Evolutionary conservation across 2,888 invertebrate genomes (phyloP), one percentile per base, ranked within the genome.

Genomic region (Metallyticus violacea): DNA sequence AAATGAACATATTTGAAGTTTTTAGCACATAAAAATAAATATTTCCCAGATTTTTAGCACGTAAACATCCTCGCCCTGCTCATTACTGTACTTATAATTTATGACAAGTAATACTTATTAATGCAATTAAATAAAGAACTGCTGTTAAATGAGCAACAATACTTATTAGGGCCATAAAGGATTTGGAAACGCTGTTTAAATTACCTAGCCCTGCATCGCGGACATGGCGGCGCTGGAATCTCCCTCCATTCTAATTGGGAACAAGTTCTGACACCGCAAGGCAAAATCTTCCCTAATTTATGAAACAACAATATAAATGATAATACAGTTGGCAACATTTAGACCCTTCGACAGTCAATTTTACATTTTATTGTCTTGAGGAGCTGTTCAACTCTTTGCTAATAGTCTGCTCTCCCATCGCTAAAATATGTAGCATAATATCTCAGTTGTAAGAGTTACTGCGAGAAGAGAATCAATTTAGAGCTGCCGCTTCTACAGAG

Each of bases 241-340:
- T 62, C n/a, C n/a, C n/a, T 81, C 26, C 62, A 81, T 81, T 30
- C 81, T 83, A 83, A 83, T 83, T 83, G 76, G 76, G 22, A 77
- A 83, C 83, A 26, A 27, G 83, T 83, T 77, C 27, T 7, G 22
- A 27, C 25, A 15, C 22, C 26, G 9, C 81, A 22, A 25, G 9
- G 78, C 40, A 26, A 77, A 83, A 83, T 83, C 77, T 77, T 27
- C 83, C 28, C 7, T 83, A 77, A 77, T 83, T 83, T 83, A 83
- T 83, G 83, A 83, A 83, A 83, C n/a, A 27, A 27, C 81, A 29
- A 81, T 81, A 81, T 81, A 81, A 81, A 81, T 81, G 81, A 30
- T 81, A 81, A 81, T 81, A 29, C 30, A n/a, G 26, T n/a, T n/a
- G 81, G 30, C 81, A 81, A 81, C n/a, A 81, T 81, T 81, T 81